Evolutionary conservation across 2,888 invertebrate species (phyloP), one percentile per base, ranked within the genome.

Genomic region (Dione juno): DNA sequence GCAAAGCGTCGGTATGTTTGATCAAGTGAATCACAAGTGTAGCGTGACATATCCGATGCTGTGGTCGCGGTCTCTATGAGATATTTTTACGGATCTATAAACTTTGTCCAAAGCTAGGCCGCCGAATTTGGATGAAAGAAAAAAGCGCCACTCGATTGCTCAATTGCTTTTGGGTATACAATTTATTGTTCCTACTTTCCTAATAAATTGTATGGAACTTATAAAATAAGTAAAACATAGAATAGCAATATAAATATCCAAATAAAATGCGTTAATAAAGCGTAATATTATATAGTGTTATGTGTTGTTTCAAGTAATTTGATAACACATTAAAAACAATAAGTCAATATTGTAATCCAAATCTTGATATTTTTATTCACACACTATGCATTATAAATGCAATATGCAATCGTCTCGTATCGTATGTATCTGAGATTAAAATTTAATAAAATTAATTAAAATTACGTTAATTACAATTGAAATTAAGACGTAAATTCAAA

Each of bases 11-110:
- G 88, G 87, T 80, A 64, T 78, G 80, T 89, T 89, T 89, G 87
- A 89, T 87, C 84, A 80, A 75, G 75, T 78, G 82, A 76, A 83
- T 84, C 82, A 81, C 85, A 84, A 85, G 84, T 86, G 85, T 85
- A 85, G 80, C 89, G 88, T 90, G 90, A 87, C 89, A 88, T 89
- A 89, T 85, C 84, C 83, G 82, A 80, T 80, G 78, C 79, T 82
- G 85, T 79, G 85, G 84, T 81, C 83, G 82, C 80, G 74, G 74
- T 66, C 75, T 65, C 78, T 77, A 79, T 78, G 78, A 77, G 76
- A 78, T 80, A 82, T 85, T 82, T 85, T 84, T 82, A 86, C 87
- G 85, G 85, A 85, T 87, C 86, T 83, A 82, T 87, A 84, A 84
- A 82, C 84, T 82, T 82, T 82, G 78, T 80, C 76, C 66, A 66